A percentile compares a stretch with the other conserved stretches of the same genome.
These are phyloP conservation scores for Ormyrus thymus DNA, from an alignment of 2,888 invertebrate species.

Conservation along the genomic window DNA sequence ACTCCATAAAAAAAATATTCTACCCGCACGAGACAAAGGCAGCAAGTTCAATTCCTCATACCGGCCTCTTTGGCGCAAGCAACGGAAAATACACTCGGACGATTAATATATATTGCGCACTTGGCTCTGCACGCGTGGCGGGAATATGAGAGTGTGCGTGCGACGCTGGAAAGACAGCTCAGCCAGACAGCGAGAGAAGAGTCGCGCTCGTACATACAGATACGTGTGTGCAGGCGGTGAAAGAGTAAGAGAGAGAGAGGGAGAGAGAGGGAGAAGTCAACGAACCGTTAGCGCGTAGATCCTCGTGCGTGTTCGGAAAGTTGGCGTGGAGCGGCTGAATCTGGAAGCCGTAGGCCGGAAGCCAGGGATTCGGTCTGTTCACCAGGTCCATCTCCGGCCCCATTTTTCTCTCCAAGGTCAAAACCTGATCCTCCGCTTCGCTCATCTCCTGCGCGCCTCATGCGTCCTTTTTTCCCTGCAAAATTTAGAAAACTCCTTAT, in stretches of 20 bases:
- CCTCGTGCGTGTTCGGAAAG: slow-evolving; percentile 70
- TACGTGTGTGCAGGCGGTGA: background rate
- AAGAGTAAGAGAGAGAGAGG: background rate
- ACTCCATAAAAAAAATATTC: no score
- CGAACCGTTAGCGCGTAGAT: slow-evolving; percentile 73
- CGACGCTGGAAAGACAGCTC: background rate
- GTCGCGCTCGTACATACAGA: background rate
- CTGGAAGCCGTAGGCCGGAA: slow-evolving; percentile 86
- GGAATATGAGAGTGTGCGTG: background rate
- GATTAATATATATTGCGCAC: no score
- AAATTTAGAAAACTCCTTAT: background rate
- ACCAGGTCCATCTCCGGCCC: slow-evolving; percentile 70
- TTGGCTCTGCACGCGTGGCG: background rate
- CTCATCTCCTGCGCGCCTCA: slow-evolving; percentile 55
- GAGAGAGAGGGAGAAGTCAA: slow-evolving; percentile 48
- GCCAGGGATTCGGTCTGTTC: slow-evolving; percentile 84
- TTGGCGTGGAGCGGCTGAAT: slow-evolving; percentile 77
- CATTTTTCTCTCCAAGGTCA: slow-evolving; percentile 57
- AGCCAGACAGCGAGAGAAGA: background rate
- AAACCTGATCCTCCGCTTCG: slow-evolving; percentile 46
- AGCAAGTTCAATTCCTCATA: no score
- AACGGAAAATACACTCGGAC: no score
- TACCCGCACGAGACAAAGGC: no score
- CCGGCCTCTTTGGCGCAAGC: no score
- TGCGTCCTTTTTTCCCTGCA: slow-evolving; percentile 28